Evolutionary conservation across 1,140 invertebrate genomes (phyloP).

Genomic region (Pachypsylla venusta): DNA sequence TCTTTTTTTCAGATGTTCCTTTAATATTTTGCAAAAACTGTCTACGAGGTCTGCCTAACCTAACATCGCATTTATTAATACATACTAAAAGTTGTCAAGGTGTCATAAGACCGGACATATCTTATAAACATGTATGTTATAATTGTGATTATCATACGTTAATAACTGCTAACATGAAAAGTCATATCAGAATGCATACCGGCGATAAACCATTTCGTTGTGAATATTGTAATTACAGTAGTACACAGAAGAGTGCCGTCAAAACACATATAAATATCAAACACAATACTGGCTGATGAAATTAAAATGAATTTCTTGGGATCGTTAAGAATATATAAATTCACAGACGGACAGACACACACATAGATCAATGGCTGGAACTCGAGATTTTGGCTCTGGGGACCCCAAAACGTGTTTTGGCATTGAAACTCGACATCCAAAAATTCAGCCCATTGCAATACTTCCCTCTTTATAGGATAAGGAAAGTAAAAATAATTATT

Average conservation of each 20-base stretch:
- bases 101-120: neutral
- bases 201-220: constrained; percentile 45
- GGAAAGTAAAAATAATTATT: too few species aligned
- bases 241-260: neutral
- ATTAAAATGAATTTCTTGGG: too few species aligned
- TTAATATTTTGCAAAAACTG: neutral
- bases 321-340: too few species aligned
- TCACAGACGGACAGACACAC: too few species aligned
- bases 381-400: too few species aligned
- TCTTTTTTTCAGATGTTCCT: neutral
- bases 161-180: constrained; percentile 40
- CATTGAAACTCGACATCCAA: too few species aligned
- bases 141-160: constrained; percentile 56
- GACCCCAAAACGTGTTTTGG: too few species aligned
- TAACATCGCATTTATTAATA: neutral
- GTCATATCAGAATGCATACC: constrained; percentile 39
- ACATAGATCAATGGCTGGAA: too few species aligned
- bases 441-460: too few species aligned
- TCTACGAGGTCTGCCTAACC: neutral
- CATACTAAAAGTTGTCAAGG: neutral
- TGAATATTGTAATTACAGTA: neutral
- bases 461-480: too few species aligned
- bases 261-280: neutral
- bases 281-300: too few species aligned
- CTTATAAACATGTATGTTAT: constrained; percentile 30